A percentile compares a stretch with the other conserved stretches of the same genome.
phyloP scores from a whole-genome alignment of 2,888 invertebrate genomes.

The Congeria kusceri region DNA sequence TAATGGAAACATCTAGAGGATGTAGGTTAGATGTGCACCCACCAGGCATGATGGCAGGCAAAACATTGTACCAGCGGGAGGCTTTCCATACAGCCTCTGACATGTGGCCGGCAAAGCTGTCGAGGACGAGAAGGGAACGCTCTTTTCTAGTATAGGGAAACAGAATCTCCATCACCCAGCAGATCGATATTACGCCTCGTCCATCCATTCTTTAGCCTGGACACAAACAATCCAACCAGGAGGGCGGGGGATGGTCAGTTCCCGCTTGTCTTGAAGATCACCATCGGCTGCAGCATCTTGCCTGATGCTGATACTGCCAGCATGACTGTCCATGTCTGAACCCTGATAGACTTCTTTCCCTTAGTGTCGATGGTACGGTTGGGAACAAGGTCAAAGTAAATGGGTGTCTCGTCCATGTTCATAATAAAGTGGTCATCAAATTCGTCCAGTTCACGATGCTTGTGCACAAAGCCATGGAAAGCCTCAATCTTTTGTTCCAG shows the following conservation, averaged over 20 bases:
- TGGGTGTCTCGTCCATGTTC: slow-evolving; percentile 50
- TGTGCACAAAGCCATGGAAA: slow-evolving; percentile 28
- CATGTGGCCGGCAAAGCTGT: slow-evolving; percentile 36
- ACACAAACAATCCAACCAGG: slow-evolving; percentile 22
- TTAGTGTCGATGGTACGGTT: slow-evolving; percentile 14
- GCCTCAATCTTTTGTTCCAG: background rate
- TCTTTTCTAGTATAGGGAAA: slow-evolving; percentile 16
- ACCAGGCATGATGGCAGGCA: slow-evolving; percentile 32
- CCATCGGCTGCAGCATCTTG: slow-evolving; percentile 25
- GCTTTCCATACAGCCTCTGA: slow-evolving; percentile 25
- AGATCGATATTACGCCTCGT: slow-evolving; percentile 13
- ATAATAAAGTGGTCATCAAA: slow-evolving; percentile 47
- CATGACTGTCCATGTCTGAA: slow-evolving; percentile 31
- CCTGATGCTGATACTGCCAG: slow-evolving; percentile 20
- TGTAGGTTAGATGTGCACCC: slow-evolving; percentile 41
- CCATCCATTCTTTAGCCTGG: slow-evolving; percentile 43
- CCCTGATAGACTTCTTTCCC: slow-evolving; percentile 21
- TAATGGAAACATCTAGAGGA: slow-evolving; percentile 34
- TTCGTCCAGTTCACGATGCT: slow-evolving; percentile 28
- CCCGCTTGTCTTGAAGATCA: slow-evolving; percentile 40
- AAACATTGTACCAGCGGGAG: slow-evolving; percentile 7
- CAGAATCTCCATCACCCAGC: slow-evolving; percentile 31
- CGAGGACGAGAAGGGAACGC: slow-evolving; percentile 27
- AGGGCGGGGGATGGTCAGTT: slow-evolving; percentile 9
- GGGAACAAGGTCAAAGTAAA: slow-evolving; percentile 42